Base-by-base conservation (phyloP, 1,140 invertebrate genomes). In the Cardiocondyla obscurior region DNA sequence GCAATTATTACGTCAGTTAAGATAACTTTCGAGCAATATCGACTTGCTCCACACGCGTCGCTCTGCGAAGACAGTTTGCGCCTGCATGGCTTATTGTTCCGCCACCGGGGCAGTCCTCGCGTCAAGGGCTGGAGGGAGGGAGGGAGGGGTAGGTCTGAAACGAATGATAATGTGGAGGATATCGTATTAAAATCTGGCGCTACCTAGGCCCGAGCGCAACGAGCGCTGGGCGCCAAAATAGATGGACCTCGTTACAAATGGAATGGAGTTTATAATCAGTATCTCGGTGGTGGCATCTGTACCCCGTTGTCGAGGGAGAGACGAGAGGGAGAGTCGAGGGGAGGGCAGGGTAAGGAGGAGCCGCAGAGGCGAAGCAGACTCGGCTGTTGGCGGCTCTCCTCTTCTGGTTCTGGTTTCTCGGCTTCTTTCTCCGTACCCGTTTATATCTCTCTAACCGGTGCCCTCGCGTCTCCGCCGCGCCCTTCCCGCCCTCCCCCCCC, bases 201-300 rank as follows among this genome's bases (percentile, higher is more conserved):
- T 92, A 92, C 93, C 90, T 91, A 91, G 87, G 65, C 55, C 53
- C 51, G 28, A 53, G 87, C 84, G 83, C 85, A 88, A 86, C 86
- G 84, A 89, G 84, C 70, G 67, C 74, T 83, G 91, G 90, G 89
- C 92, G 93, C 92, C 92, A 91, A 94, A 94, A 94, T 93, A 94
- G 92, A 94, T 93, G 93, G 92, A 92, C 87, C 93, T 93, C 92
- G 92, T 94, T 94, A 93, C 92, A 94, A 94, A 94, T 94, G 93
- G 91, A 94, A 93, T 94, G 92, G 93, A 94, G 90, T 94, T 93
- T 93, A 93, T 93, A 94, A 93, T 94, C 91, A 90, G 92, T 94
- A 94, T 94, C 93, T 93, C 88, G 67, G 65, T 87, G 87, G 89
- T 91, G 90, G 92, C 91, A 94, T 94, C 93, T 91, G 85, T 81